Evolutionary conservation across 2,113 vertebrate genomes (phyloP).

Genomic region (Ptychochromis oligacanthus): DNA sequence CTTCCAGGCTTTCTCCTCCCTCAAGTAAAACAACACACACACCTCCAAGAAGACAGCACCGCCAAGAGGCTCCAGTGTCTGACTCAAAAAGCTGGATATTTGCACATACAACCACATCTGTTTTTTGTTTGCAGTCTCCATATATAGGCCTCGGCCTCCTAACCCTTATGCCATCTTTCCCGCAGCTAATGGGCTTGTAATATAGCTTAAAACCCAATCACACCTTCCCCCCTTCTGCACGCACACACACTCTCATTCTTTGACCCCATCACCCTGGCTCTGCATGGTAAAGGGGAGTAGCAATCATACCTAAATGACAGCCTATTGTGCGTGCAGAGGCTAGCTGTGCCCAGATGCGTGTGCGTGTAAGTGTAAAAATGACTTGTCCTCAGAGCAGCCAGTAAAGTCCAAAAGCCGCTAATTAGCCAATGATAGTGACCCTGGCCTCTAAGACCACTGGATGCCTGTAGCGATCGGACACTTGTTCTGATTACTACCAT

Average conservation of each 20-base stretch:
- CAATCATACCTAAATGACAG: conserved; percentile 72
- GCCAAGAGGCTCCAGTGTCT: background rate
- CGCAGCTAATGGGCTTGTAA: conserved; percentile 59
- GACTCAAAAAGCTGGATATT: conserved; percentile 3
- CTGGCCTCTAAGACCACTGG: conserved; percentile 67
- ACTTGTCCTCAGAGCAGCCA: conserved; percentile 60
- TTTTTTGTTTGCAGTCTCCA: background rate
- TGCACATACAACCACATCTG: background rate
- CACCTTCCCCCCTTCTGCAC: conserved; percentile 10
- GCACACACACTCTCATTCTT: conserved; percentile 20
- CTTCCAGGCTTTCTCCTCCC: conserved; percentile 83
- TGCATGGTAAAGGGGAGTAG: conserved; percentile 54
- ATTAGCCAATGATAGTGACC: conserved; percentile 82
- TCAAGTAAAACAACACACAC: conserved; percentile 71
- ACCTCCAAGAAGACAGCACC: background rate
- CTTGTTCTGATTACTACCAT: conserved; percentile 77
- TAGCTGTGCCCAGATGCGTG: conserved; percentile 32
- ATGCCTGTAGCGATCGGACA: conserved; percentile 70
- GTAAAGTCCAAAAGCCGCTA: conserved; percentile 70
- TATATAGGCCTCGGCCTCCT: conserved; percentile 18
- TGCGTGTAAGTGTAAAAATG: conserved; percentile 30
- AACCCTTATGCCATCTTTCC: conserved; percentile 23
- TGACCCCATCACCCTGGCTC: conserved; percentile 62
- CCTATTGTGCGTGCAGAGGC: conserved; percentile 55
- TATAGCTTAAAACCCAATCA: conserved; percentile 60